Evolutionary conservation across 2,888 invertebrate species (phyloP).

Genomic region (Scaeva pyrastri): DNA sequence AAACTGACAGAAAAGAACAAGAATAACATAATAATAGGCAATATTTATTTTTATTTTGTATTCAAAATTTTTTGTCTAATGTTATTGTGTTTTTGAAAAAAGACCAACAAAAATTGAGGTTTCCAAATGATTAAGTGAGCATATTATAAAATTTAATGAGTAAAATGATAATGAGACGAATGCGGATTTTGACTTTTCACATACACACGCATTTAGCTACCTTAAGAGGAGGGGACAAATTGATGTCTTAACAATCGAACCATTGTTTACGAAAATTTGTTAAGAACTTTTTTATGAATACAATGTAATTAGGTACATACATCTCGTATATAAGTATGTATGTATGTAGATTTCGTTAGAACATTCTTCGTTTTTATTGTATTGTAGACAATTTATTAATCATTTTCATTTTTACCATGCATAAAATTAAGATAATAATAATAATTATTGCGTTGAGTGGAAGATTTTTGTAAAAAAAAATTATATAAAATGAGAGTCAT

Average conservation of each 20-base stretch:
- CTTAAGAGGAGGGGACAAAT: background rate
- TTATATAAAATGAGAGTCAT: background rate
- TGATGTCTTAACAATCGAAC: slow-evolving; percentile 1
- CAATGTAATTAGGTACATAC: slow-evolving; percentile 16
- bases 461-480: background rate
- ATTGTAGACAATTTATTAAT: slow-evolving; percentile 13
- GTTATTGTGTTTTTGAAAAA: slow-evolving; percentile 15
- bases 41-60: slow-evolving; percentile 9
- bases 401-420: background rate
- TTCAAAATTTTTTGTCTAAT: background rate
- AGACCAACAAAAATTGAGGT: background rate
- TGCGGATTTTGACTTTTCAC: slow-evolving; percentile 36
- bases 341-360: background rate
- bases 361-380: background rate
- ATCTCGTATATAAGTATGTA: no score
- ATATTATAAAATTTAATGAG: slow-evolving; percentile 39
- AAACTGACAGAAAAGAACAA: slow-evolving; percentile 26
- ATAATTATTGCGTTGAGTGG: background rate
- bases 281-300: slow-evolving; percentile 19
- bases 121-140: slow-evolving; percentile 34
- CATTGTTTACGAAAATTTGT: background rate
- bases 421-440: background rate
- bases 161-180: slow-evolving; percentile 40
- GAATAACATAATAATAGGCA: slow-evolving; percentile 6
- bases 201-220: background rate